Evolutionary conservation across 2,888 invertebrate species (phyloP), one percentile per base, ranked within the genome.

Genomic region (Drosophila mulleri): DNA sequence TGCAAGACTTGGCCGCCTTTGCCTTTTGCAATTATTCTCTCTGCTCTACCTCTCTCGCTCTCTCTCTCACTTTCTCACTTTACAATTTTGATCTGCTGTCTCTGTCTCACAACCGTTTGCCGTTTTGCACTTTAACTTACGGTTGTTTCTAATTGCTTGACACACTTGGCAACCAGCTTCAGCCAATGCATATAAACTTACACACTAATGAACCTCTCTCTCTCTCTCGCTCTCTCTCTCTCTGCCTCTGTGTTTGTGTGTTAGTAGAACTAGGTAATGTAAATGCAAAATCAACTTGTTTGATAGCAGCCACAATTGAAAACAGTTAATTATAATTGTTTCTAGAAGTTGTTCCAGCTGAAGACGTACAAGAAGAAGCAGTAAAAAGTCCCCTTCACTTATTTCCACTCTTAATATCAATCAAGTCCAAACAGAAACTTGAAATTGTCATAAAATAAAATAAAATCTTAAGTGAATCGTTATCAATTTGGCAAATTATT

Each of bases 101-200:
- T 62, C 62, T 62, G 37, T 64, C 47, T 61, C 42, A 23, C 54
- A 29, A 42, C 26, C 54, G 37, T 69, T 50, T 73, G 80, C 75
- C 56, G 62, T 58, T 74, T 66, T 70, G 63, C 75, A 78, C 76
- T 80, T 80, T 67, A 76, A 75, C 78, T 75, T 84, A 69, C 83
- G 72, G 88, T 71, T 82, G 70, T 80, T 86, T 88, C 80, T 82
- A 83, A 83, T 88, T 88, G 74, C 80, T 65, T 78, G 67, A 76
- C 84, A 81, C 73, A 83, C 78, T 81, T 81, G 82, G 79, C 78
- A 69, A 80, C 73, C 76, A 67, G 73, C 80, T 80, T 41, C 64
- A 74, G 67, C 63, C 83, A 75, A 77, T 60, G 72, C 73, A 65
- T 37, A 62, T 41, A 60, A 26, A 50, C 42, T n/a, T 42, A 52